Base-by-base conservation (phyloP, 1,140 invertebrate species). In the Choristoneura fumiferana region DNA sequence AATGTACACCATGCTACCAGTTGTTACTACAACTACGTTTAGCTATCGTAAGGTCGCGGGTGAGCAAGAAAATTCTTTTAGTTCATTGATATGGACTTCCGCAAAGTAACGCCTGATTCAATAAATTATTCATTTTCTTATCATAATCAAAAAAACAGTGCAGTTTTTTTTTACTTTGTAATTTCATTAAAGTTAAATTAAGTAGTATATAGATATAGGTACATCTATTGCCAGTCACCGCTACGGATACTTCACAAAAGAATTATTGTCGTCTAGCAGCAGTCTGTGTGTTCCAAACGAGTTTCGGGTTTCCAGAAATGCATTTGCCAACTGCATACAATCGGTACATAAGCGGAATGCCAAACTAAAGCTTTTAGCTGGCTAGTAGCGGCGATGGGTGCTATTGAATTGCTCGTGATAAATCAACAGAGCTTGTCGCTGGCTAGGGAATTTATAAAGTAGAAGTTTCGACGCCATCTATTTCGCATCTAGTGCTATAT, bases 361-460 rank as follows among this genome's bases (percentile, higher is more conserved):
- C 43, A 49, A 49, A 49, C 43, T 49, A 49, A 49, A 49, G 43
- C 43, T 49, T 49, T 49, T 33, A 49, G 43, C 43, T 49, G 43
- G 43, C 43, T 29, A 49, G 43, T 10, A n/a, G 43, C 43, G 43
- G 22, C 43, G 43, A 49, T 49, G 43, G 43, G 43, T 22, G 12
- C 43, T 49, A 49, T 49, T 49, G 43, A 49, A 49, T 49, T 17
- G 43, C 43, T 18, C 43, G 43, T 49, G 43, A 49, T 49, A 49
- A 49, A 49, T 49, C 43, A 49, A 49, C 43, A 33, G 43, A 49
- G 43, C 43, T 49, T 49, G 43, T 49, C 43, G 43, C 43, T 49
- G 43, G 17, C 43, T 22, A 17, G 18, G 43, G 22, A 49, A 49
- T 49, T 17, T 49, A 17, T 49, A 49, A 49, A 2, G 43, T 49